These are phyloP conservation scores for Drosophila melanogaster DNA, from an alignment of 1,140 invertebrate genomes.

Conservation along the genomic window Release_6_plus_ISO1_MT NT_037436.4:9706001-9706500, in stretches of 20 bases:
- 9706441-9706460: constrained; percentile 64
- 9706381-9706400: constrained; percentile 8
- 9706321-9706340: constrained; percentile 87
- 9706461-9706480: constrained; percentile 85
- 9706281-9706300: constrained; percentile 84
- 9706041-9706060: constrained; percentile 72
- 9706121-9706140: constrained; percentile 18
- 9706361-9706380: constrained; percentile 31
- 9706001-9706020: constrained; percentile 68
- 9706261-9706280: constrained; percentile 86
- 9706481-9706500: constrained; percentile 84
- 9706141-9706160: constrained; percentile 1
- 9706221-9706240: constrained; percentile 81
- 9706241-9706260: constrained; percentile 84
- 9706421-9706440: constrained; percentile 86
- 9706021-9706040: constrained; percentile 74
- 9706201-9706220: constrained; percentile 70
- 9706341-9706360: constrained; percentile 38
- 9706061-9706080: constrained; percentile 72
- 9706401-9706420: constrained; percentile 55
- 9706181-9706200: constrained; percentile 7
- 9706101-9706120: constrained; percentile 58
- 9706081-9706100: constrained; percentile 77
- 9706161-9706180: constrained; percentile 13
- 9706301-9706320: constrained; percentile 87